Evolutionary conservation across 2,888 invertebrate species (phyloP).

Genomic region (Agriotes lineatus): DNA sequence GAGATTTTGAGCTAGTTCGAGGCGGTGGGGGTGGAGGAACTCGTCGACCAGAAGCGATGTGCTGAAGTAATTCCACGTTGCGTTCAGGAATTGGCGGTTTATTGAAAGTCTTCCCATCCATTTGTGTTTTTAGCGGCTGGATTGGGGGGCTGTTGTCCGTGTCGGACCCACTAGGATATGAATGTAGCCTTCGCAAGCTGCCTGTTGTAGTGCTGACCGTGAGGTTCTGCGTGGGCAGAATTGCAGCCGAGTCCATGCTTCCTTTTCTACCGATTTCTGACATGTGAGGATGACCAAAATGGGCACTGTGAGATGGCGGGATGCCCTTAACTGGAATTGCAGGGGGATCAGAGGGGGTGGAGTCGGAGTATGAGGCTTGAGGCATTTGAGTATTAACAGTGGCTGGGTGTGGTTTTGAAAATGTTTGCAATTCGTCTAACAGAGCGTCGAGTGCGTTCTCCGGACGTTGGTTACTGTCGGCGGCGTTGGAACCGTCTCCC

Average conservation of each 20-base stretch:
- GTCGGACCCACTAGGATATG: slow-evolving; percentile 89
- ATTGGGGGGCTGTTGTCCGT: slow-evolving; percentile 83
- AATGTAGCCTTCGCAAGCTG: slow-evolving; percentile 81
- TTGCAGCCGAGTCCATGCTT: slow-evolving; percentile 69
- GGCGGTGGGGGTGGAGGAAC: slow-evolving; percentile 94
- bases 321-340: slow-evolving; percentile 62
- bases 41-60: slow-evolving; percentile 76
- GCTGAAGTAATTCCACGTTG: slow-evolving; percentile 80
- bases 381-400: slow-evolving; percentile 56
- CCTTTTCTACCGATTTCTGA: slow-evolving; percentile 70
- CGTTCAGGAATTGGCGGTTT: slow-evolving; percentile 89
- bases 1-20: slow-evolving; percentile 90
- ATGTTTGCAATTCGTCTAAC: slow-evolving; percentile 93
- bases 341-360: slow-evolving; percentile 57
- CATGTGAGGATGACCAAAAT: slow-evolving; percentile 63
- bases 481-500: slow-evolving; percentile 70
- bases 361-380: slow-evolving; percentile 56
- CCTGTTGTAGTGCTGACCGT: slow-evolving; percentile 67
- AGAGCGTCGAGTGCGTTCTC: slow-evolving; percentile 98
- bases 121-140: slow-evolving; percentile 68
- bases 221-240: slow-evolving; percentile 62
- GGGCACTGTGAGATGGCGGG: slow-evolving; percentile 51
- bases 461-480: slow-evolving; percentile 76
- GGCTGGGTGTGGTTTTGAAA: slow-evolving; percentile 76
- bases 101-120: slow-evolving; percentile 67